Evolutionary conservation across 2,113 vertebrate species (phyloP), one percentile per base, ranked within the genome.

Genomic region (Phasianus colchicus): DNA sequence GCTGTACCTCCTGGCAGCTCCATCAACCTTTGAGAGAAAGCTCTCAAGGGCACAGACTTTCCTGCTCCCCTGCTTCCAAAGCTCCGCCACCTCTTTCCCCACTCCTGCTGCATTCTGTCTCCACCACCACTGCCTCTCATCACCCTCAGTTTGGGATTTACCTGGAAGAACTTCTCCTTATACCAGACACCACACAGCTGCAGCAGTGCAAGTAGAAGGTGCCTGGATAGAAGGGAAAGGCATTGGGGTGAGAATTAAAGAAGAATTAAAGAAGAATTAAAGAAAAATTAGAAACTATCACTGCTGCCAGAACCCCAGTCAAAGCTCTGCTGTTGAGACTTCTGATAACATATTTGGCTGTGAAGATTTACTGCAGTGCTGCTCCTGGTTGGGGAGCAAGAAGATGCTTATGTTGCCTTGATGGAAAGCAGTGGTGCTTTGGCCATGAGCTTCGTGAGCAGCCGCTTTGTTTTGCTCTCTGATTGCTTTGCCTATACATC

Each of bases 1-100:
- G 89, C 91, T 88, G 88, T 94, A 96, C 91, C 88, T 96, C 69
- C 86, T 97, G 89, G 94, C 95, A 96, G 92, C 94, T 95, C 94
- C 88, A 90, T 83, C 96, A 96, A 88, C 97, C 96, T 96, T 96
- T 93, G 88, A 90, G 50, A 40, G 48, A 47, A 66, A 65, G 74
- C 86, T 58, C 29, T 4, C 86, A 96, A 97, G 93, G 96, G 63
- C 92, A 89, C 11, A 50, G 42, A 42, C 30, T 4, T 52, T 78
- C 84, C 81, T 38, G 20, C 74, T 88, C 89, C 45, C 25, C 40
- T 52, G 3, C 72, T 94, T 89, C 83, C 69, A 69, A 45, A 83
- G 14, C 48, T 63, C 71, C 52, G 3, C 24, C 0, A 0, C 71
- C 58, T 21, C 72, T 60, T 77, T 90, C 79, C 63, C 55, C 3